These are phyloP conservation scores for Nebria ingens DNA, from an alignment of 1,140 invertebrate genomes.

Conservation along the genomic window DNA sequence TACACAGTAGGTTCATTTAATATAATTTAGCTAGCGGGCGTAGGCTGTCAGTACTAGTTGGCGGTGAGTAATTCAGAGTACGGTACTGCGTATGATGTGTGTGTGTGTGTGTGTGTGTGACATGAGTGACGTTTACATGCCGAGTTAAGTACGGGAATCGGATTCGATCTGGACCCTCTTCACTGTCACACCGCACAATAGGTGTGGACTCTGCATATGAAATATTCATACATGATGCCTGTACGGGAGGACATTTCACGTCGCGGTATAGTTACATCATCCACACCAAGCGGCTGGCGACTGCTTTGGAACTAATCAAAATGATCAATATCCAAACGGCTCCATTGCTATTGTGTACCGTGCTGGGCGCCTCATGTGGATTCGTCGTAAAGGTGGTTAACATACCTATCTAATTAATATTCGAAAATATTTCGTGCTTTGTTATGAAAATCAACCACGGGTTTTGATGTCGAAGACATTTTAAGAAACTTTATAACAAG, in stretches of 20 bases:
- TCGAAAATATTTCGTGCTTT: constrained; percentile 8
- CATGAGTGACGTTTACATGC: constrained; percentile 18
- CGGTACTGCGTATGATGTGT: background rate
- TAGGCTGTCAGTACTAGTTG: background rate
- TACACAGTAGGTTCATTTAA: background rate
- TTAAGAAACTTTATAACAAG: constrained; percentile 7
- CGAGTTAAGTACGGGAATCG: constrained; percentile 19
- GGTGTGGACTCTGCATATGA: constrained; percentile 26
- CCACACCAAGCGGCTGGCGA: background rate
- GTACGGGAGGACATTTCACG: background rate
- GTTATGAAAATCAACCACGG: constrained; percentile 2
- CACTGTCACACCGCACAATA: constrained; percentile 27
- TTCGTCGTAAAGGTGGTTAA: background rate
- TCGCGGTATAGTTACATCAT: no score
- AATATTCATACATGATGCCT: constrained; percentile 24
- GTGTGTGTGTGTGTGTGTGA: background rate
- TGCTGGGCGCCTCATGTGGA: background rate
- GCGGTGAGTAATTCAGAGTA: background rate
- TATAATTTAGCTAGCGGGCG: background rate
- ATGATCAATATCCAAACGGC: no score
- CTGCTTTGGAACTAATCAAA: background rate
- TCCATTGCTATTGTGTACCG: no score
- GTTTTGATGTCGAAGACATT: constrained; percentile 9
- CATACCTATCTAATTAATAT: constrained; percentile 1
- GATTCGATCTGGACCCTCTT: constrained; percentile 27